Evolutionary conservation across 1,140 invertebrate genomes (phyloP), one percentile per base, ranked within the genome.

Genomic region (Planococcus citri): DNA sequence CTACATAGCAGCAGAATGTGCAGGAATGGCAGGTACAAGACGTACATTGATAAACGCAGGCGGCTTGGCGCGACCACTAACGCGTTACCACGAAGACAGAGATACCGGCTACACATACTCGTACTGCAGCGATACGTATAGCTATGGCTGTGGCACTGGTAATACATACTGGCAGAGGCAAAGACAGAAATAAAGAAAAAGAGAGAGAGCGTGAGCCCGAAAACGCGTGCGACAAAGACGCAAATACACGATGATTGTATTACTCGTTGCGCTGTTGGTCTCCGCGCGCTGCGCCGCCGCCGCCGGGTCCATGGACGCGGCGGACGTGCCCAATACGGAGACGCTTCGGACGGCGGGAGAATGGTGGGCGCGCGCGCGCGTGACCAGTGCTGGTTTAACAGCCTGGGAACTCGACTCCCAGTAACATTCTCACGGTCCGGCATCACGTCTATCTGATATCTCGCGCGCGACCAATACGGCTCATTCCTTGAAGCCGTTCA

Each of bases 361-460:
- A 21, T 25, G 60, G 60, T 64, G 60, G 60, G 60, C 51, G 51
- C 60, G 60, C 60, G 60, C 60, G 60, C 60, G 60, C 60, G 60
- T 64, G 60, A 64, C 60, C 60, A 64, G 60, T 17, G 60, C 60
- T 64, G 21, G 60, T 24, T 64, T 27, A 64, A 64, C 60, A 64
- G 60, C 60, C 60, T 64, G 60, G 60, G 60, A 64, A 64, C 60
- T 17, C 21, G 60, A 64, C 60, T 64, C 60, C 25, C 60, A 27
- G 60, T 64, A 64, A 64, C 60, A 64, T 64, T 64, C 60, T 64
- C 60, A 64, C 60, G 60, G 60, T 64, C 60, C 60, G 60, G 60
- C 60, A 64, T 64, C 60, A 64, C 60, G 60, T 64, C 60, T 27
- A 64, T 64, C 60, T 64, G 60, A 64, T 64, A 64, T 64, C 60